Evolutionary conservation across 35 echinoderm and acorn worm species (phyloP), one percentile per base, ranked within the genome.

Genomic region (Heliocidaris erythrogramma): DNA sequence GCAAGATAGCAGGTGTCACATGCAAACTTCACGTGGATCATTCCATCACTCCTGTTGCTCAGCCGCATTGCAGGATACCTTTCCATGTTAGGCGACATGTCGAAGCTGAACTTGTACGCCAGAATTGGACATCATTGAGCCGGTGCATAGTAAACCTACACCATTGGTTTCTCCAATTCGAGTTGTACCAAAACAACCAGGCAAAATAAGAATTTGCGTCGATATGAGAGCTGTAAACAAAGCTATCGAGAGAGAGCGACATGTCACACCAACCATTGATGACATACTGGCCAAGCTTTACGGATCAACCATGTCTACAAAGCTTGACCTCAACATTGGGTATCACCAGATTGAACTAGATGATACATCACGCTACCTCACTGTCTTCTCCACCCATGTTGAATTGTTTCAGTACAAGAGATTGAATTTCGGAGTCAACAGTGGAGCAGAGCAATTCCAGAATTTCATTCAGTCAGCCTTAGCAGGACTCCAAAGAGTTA

Each of bases 111-210:
- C 94, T 98, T 2, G 86, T 96, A 92, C 85, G 89, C 42, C 78
- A 93, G 93, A 88, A 10, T 85, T 97, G 12, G 95, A 97, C 91
- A 94, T 98, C 86, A 98, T 98, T 31, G 96, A 98, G 86, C 94
- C 94, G 2, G 96, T 98, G 24, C 53, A 71, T n/a, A 85, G 90
- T 91, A 71, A 65, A 21, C 97, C 97, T n/a, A 98, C 96, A 61
- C 97, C 97, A 93, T 98, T 93, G 97, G 89, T 97, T 2, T 98
- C 97, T n/a, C 97, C 96, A 30, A 98, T 98, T 88, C 88, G 48
- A 69, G 95, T 95, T 18, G 96, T 98, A 31, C 85, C 92, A 32
- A 96, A 95, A 50, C 59, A 90, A 31, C 97, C 94, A 86, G 59
- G 94, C 21, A 85, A 95, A 49, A 98, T 96, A n/a, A 21, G 96